Base-by-base conservation (phyloP, 2,113 vertebrate species). In the Cheilinus undulatus region DNA sequence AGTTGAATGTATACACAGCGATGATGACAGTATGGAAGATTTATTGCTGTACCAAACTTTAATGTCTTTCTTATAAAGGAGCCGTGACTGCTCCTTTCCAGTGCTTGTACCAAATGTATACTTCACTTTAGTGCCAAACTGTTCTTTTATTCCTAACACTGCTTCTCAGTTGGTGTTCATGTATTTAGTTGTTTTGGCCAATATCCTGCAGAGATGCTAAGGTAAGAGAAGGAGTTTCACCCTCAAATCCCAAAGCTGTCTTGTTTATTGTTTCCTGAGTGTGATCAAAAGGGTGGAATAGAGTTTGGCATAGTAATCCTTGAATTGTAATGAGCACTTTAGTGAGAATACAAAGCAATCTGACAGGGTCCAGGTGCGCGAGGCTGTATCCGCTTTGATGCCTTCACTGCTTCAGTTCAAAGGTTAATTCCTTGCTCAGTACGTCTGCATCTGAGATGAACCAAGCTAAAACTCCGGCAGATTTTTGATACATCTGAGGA, bases 321-420 rank as follows among this genome's bases (percentile, higher is more conserved):
- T 61, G 57, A 42, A 78, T 36, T 61, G 48, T 76, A 84, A 84
- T 71, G 52, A 89, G 71, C 54, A 58, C 56, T 76, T 81, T 77
- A 71, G 23, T 40, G 82, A 71, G 54, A 72, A 53, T 72, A 63
- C 52, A 72, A 85, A 87, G 57, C 38, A 62, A 73, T 78, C 4
- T 70, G 80, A 73, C 81, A 76, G 59, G 70, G 63, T 65, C 67
- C 79, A 81, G 61, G 73, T 74, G 72, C 61, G 22, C 19, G 2
- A 50, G 48, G 79, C 68, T 59, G 27, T 62, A 32, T 57, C 49
- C n/a, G 48, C 22, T 23, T 20, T 54, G 64, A 49, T 70, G 69
- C 50, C 63, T 7, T 45, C 43, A 5, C 69, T 51, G 76, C 27
- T 45, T 40, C 45, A 61, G 52, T 40, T 80, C 82, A 65, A 24